Conservation (phyloP, 1,140 invertebrate genomes). For the Acromyrmex heyeri region DNA sequence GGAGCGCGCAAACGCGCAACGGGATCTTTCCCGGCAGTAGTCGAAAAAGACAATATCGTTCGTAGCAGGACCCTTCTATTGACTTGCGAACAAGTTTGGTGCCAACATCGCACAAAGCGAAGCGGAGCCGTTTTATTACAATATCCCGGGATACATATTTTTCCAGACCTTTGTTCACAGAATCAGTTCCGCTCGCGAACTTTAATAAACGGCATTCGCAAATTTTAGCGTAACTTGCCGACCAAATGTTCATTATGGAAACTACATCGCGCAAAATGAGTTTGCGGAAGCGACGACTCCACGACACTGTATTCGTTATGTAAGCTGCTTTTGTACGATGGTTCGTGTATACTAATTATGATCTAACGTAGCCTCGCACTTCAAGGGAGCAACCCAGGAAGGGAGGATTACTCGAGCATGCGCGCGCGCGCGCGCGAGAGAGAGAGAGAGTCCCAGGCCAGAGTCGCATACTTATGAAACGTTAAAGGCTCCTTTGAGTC, state of each 20-base stretch:
- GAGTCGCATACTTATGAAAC: slow-evolving; percentile 61
- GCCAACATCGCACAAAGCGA: slow-evolving; percentile 18
- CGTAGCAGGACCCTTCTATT: slow-evolving; percentile 13
- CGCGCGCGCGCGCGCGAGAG: neutral
- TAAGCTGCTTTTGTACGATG: slow-evolving; percentile 46
- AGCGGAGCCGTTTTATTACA: slow-evolving; percentile 23
- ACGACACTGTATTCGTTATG: slow-evolving; percentile 18
- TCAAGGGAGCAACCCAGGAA: neutral
- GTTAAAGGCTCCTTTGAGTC: slow-evolving; percentile 63
- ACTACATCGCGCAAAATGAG: slow-evolving; percentile 52
- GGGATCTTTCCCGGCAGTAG: slow-evolving; percentile 2
- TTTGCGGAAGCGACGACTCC: slow-evolving; percentile 40
- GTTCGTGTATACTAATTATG: slow-evolving; percentile 58
- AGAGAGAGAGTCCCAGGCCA: neutral
- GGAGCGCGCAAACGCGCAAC: neutral
- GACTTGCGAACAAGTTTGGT: slow-evolving; percentile 40
- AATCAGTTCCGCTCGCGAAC: slow-evolving; percentile 18
- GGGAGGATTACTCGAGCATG: slow-evolving; percentile 33
- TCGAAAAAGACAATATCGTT: slow-evolving; percentile 49
- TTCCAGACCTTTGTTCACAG: slow-evolving; percentile 15
- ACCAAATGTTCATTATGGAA: slow-evolving; percentile 33
- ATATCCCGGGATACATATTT: slow-evolving; percentile 13
- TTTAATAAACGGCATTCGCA: slow-evolving; percentile 53
- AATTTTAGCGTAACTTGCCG: slow-evolving; percentile 38
- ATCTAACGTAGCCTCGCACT: slow-evolving; percentile 51